These are phyloP conservation scores for Netelia virgata DNA, from an alignment of 2,888 invertebrate genomes.

Conservation along the genomic window DNA sequence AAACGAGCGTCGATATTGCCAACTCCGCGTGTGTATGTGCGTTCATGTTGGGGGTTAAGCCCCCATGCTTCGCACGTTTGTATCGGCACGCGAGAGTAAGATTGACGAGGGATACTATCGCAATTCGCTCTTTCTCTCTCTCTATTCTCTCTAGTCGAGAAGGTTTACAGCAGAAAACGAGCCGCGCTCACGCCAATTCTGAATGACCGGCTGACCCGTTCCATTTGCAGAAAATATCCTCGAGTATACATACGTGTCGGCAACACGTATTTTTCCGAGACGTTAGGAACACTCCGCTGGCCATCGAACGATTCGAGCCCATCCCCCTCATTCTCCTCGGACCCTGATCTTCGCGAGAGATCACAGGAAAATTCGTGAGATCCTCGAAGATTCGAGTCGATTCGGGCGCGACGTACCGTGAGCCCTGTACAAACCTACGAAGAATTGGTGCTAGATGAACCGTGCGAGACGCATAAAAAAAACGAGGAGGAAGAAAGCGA, in stretches of 20 bases:
- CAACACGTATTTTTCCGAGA: not conserved
- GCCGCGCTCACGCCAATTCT: conserved; percentile 47
- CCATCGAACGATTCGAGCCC: conserved; percentile 7
- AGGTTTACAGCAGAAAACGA: conserved; percentile 44
- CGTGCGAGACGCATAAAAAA: conserved; percentile 50
- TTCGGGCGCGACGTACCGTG: conserved; percentile 36
- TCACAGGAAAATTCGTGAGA: not conserved
- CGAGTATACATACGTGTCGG: not conserved
- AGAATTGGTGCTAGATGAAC: conserved; percentile 48
- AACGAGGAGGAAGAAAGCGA: not conserved
- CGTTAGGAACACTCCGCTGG: conserved; percentile 23
- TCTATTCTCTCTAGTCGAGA: conserved; percentile 1
- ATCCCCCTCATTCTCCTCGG: not conserved
- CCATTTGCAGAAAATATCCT: conserved; percentile 18
- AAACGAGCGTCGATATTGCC: conserved; percentile 43
- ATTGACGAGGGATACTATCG: conserved; percentile 58
- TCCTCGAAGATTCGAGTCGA: conserved; percentile 24
- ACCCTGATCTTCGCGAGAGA: conserved; percentile 18
- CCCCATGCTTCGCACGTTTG: conserved; percentile 54
- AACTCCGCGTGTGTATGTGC: conserved; percentile 24
- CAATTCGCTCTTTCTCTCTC: conserved; percentile 15
- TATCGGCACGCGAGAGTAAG: conserved; percentile 62
- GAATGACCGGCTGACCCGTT: conserved; percentile 45
- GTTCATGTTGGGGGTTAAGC: not conserved
- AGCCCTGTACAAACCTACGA: conserved; percentile 33